Evolutionary conservation across 2,888 invertebrate genomes (phyloP), one percentile per base, ranked within the genome.

Genomic region (Caenorhabditis imperialis): DNA sequence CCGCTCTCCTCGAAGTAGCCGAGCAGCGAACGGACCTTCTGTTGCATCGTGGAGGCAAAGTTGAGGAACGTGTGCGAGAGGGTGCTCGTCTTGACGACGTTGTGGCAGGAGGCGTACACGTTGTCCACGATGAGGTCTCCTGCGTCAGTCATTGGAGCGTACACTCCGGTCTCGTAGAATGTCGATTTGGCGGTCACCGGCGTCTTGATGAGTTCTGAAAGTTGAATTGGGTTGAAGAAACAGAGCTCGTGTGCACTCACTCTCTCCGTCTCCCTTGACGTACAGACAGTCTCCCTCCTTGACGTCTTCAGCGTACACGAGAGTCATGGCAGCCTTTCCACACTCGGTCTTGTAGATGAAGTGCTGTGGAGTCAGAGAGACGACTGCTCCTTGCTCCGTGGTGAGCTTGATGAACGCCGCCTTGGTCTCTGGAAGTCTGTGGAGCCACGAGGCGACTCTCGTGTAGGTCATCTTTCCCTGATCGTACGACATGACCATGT

Each of bases 81-180:
- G 5, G 82, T 80, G 63, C 70, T 75, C 16, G 80, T 72, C 50
- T 73, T 75, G 60, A 84, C 71, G 37, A 85, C 81, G 60, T 84
- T 85, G 48, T 85, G 84, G 65, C 85, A 85, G 4, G 81, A 81
- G n/a, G 82, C 81, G 55, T 83, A 79, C 33, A 85, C 51, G 42
- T 77, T 74, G 62, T 85, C 82, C 44, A 85, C 85, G 62, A 85
- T 75, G 60, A 85, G 48, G 44, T 82, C 81, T 30, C 83, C 82
- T 10, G 81, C 77, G 14, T 72, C 78, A 8, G 85, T 85, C 83
- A 85, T 82, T 27, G 85, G 85, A 8, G 85, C 79, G 67, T 75
- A 85, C 51, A 82, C 82, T 16, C 85, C 85, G 14, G 65, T 77
- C 35, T 76, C 75, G 23, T 69, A 60, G 60, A 79, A 71, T 1